Percentiles rank a stretch among this genome's conserved stretches.
These are phyloP conservation scores for Charanyca ferruginea DNA, from an alignment of 2,888 invertebrate genomes.

Conservation along the genomic window DNA sequence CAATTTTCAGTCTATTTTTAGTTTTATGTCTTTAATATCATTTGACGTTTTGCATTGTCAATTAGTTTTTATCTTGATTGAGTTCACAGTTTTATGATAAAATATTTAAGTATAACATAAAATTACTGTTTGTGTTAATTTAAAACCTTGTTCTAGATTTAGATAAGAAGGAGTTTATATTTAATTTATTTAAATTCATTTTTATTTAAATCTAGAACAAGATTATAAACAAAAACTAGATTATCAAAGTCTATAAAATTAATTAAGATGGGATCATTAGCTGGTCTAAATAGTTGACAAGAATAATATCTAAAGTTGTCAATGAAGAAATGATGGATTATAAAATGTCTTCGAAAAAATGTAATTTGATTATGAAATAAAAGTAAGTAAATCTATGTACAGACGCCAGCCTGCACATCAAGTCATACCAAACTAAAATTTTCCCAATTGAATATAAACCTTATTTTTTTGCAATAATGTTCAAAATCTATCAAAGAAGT, in stretches of 20 bases:
- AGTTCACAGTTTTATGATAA: slow-evolving; percentile 19
- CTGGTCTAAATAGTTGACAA: neutral
- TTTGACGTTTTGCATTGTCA: slow-evolving; percentile 2
- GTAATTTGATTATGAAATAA: too few species aligned
- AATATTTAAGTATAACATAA: slow-evolving; percentile 14
- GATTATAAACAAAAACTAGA: slow-evolving; percentile 20
- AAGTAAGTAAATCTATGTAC: too few species aligned
- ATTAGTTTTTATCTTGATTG: slow-evolving; percentile 36
- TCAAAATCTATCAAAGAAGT: too few species aligned
- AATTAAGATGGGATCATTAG: neutral
- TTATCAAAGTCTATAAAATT: slow-evolving; percentile 13
- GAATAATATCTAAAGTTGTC: neutral
- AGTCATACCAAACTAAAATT: too few species aligned
- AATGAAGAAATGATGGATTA: neutral
- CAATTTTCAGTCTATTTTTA: slow-evolving; percentile 14
- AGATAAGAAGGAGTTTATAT: slow-evolving; percentile 18
- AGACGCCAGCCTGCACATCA: too few species aligned
- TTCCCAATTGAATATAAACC: too few species aligned
- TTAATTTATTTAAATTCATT: neutral
- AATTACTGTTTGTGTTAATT: slow-evolving; percentile 31
- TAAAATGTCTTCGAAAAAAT: too few species aligned
- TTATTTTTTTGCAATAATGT: too few species aligned
- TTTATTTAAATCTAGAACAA: neutral
- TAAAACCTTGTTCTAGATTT: slow-evolving; percentile 11
- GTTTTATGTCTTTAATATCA: slow-evolving; percentile 22